These are phyloP conservation scores for Lasiommata megera DNA, from an alignment of 2,888 invertebrate species.

Conservation along the genomic window DNA sequence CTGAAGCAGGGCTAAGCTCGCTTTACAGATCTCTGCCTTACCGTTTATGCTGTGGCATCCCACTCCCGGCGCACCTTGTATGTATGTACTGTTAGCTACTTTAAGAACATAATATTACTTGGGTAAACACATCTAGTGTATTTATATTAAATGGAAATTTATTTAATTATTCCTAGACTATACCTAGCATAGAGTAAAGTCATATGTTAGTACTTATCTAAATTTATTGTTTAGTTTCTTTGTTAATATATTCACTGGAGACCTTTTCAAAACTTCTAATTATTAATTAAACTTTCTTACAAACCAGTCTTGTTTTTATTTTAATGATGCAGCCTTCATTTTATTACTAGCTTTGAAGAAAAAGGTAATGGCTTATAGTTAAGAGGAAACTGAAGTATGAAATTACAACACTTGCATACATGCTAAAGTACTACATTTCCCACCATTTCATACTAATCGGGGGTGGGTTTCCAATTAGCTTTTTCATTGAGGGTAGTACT, in stretches of 20 bases:
- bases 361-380: too few species aligned
- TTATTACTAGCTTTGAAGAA: too few species aligned
- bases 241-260: slow-evolving; percentile 75
- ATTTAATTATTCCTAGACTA: slow-evolving; percentile 75
- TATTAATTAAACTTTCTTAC: slow-evolving; percentile 79
- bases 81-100: slow-evolving; percentile 65
- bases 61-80: slow-evolving; percentile 56
- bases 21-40: too few species aligned
- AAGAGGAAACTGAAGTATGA: too few species aligned
- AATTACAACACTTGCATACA: too few species aligned
- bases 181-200: slow-evolving; percentile 76
- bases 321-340: not conserved
- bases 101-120: slow-evolving; percentile 56
- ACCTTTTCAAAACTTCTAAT: slow-evolving; percentile 80
- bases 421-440: too few species aligned
- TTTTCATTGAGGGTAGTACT: too few species aligned
- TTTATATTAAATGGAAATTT: slow-evolving; percentile 76
- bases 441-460: too few species aligned
- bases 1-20: too few species aligned
- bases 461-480: too few species aligned
- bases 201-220: slow-evolving; percentile 79
- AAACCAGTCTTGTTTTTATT: slow-evolving; percentile 50
- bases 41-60: not conserved
- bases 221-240: slow-evolving; percentile 77
- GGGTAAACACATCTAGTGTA: slow-evolving; percentile 76